Evolutionary conservation across 92 coral and sea anemone genomes (phyloP).

Genomic region (Epizoanthus rinbou): DNA sequence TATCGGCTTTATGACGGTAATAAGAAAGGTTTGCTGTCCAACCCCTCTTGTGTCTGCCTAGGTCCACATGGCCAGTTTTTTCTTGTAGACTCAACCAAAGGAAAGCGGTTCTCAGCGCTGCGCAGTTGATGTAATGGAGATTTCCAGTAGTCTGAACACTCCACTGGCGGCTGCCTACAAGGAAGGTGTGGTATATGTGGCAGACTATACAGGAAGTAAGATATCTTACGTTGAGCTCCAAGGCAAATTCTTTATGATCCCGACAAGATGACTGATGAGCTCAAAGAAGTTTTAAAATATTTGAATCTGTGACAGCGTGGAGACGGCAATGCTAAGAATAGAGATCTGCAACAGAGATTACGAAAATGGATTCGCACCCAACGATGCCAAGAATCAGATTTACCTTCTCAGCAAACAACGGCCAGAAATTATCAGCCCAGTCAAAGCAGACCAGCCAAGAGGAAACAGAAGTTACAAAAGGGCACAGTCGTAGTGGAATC

Average conservation of each 20-base stretch:
- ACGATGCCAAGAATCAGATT: too few species aligned
- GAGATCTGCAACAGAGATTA: constrained; percentile 21
- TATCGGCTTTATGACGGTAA: constrained; percentile 40
- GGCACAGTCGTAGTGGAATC: background rate
- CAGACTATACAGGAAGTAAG: constrained; percentile 36
- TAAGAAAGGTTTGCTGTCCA: constrained; percentile 24
- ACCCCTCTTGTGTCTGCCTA: constrained; percentile 18
- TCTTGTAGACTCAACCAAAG: constrained; percentile 12
- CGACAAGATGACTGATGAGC: constrained; percentile 42
- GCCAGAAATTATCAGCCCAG: background rate
- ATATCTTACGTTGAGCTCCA: constrained; percentile 39
- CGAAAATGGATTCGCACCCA: constrained; percentile 29
- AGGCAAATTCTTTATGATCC: constrained; percentile 32
- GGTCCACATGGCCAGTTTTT: constrained; percentile 1
- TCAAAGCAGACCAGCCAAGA: constrained; percentile 21
- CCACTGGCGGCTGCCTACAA: constrained; percentile 35
- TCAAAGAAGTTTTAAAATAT: constrained; percentile 36
- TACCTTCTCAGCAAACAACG: too few species aligned
- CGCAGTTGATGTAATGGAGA: constrained; percentile 40
- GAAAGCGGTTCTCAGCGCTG: constrained; percentile 35
- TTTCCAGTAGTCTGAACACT: constrained; percentile 17
- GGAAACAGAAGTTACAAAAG: constrained; percentile 34
- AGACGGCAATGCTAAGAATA: constrained; percentile 23
- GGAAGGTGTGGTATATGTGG: constrained; percentile 33
- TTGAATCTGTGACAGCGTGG: constrained; percentile 24